Conservation (phyloP, 2,888 invertebrate genomes). For the Thelaira solivaga region DNA sequence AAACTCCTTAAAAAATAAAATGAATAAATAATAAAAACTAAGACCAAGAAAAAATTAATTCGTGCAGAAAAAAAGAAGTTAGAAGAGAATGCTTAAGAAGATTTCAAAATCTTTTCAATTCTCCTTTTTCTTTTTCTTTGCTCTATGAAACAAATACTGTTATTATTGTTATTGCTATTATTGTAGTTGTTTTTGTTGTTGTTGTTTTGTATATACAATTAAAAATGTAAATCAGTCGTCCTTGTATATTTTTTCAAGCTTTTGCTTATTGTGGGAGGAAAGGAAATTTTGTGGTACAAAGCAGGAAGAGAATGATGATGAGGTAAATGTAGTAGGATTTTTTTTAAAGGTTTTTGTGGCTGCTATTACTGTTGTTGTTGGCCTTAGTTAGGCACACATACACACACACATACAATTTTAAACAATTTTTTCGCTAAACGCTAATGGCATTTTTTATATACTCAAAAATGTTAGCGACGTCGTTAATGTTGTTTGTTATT, state of each 20-base stretch:
- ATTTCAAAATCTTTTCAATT: slow-evolving; percentile 39
- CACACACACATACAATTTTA: neutral
- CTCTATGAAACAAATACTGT: slow-evolving; percentile 33
- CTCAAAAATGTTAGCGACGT: slow-evolving; percentile 59
- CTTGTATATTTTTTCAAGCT: slow-evolving; percentile 58
- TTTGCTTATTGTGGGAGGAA: slow-evolving; percentile 44
- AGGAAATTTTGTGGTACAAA: slow-evolving; percentile 10
- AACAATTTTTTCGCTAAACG: slow-evolving; percentile 60
- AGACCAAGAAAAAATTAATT: slow-evolving; percentile 13
- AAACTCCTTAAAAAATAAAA: neutral
- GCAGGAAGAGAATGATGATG: neutral
- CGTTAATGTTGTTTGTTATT: slow-evolving; percentile 41
- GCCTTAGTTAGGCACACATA: slow-evolving; percentile 38
- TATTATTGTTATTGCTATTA: slow-evolving; percentile 5
- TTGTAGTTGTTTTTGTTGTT: slow-evolving; percentile 55
- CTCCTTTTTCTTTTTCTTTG: slow-evolving; percentile 20
- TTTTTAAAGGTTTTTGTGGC: slow-evolving; percentile 46
- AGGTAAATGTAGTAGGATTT: slow-evolving; percentile 24
- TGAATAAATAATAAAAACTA: no score
- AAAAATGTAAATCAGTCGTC: slow-evolving; percentile 72
- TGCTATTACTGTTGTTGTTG: slow-evolving; percentile 35
- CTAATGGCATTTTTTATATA: slow-evolving; percentile 68
- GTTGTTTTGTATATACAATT: slow-evolving; percentile 69
- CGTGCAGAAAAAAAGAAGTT: neutral
- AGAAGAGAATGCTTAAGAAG: slow-evolving; percentile 18